Percentiles rank a stretch among this genome's conserved stretches.
phyloP scores from a whole-genome alignment of 2,797 vertebrate species.

The Mionectes olivaceus region DNA sequence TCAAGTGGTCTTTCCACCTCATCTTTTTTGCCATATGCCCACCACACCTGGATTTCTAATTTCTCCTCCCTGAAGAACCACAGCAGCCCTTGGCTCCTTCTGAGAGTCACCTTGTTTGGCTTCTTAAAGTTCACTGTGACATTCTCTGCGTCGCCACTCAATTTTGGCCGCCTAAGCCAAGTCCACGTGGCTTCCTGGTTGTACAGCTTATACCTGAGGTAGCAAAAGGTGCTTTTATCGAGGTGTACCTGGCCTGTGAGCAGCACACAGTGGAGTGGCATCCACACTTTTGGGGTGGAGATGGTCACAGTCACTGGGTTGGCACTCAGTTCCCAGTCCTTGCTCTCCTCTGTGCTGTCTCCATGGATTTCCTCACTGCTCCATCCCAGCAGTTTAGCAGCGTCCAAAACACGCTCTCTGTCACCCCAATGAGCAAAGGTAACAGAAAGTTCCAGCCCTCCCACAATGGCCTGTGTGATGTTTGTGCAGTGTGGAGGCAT shows the following conservation, averaged over 20 bases:
- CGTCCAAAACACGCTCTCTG: slow-evolving; percentile 85
- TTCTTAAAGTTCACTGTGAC: slow-evolving; percentile 84
- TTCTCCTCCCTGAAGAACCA: slow-evolving; percentile 94
- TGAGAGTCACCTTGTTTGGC: slow-evolving; percentile 79
- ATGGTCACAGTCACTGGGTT: slow-evolving; percentile 76
- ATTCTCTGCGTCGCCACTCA: slow-evolving; percentile 58
- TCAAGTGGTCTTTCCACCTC: slow-evolving; percentile 83
- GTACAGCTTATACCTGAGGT: slow-evolving; percentile 92
- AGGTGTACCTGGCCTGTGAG: slow-evolving; percentile 82
- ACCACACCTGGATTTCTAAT: slow-evolving; percentile 94
- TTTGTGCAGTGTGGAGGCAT: neutral
- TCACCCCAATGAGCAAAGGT: slow-evolving; percentile 86
- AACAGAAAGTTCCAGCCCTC: slow-evolving; percentile 90
- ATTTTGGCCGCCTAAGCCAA: slow-evolving; percentile 82
- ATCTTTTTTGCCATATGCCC: slow-evolving; percentile 84
- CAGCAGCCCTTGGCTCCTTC: slow-evolving; percentile 81
- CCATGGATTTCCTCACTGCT: neutral
- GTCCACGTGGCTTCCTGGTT: slow-evolving; percentile 86
- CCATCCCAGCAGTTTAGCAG: slow-evolving; percentile 87
- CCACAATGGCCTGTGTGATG: slow-evolving; percentile 78
- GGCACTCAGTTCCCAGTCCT: neutral
- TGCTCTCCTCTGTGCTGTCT: slow-evolving; percentile 44
- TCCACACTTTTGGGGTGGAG: slow-evolving; percentile 86
- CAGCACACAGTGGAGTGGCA: slow-evolving; percentile 87
- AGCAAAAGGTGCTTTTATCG: slow-evolving; percentile 86